These are phyloP conservation scores for Anodontia alba DNA, from an alignment of 2,888 invertebrate genomes.

Conservation along the genomic window DNA sequence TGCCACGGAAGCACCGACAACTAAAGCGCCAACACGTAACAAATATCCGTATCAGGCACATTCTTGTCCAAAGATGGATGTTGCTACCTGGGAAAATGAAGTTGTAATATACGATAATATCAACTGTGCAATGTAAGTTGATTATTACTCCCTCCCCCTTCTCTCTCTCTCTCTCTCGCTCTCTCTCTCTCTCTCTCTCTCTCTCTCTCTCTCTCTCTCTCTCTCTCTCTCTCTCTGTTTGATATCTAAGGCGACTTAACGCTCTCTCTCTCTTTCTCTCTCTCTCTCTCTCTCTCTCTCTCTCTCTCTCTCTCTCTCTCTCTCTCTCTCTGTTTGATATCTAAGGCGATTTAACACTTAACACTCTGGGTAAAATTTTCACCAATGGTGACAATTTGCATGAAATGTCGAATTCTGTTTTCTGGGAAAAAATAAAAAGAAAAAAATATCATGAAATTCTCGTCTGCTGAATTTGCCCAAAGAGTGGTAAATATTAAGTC, in stretches of 20 bases:
- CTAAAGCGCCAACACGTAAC: constrained; percentile 21
- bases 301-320: constrained; percentile 32
- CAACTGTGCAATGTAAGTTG: constrained; percentile 64
- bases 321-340: no score
- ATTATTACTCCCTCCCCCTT: background rate
- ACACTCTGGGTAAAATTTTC: no score
- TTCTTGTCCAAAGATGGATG: constrained; percentile 62
- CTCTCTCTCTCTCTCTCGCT: background rate
- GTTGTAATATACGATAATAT: constrained; percentile 63
- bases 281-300: constrained; percentile 29
- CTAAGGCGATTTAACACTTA: no score
- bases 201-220: background rate
- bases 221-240: no score
- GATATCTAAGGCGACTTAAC: background rate
- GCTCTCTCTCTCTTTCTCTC: no score
- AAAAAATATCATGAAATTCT: no score
- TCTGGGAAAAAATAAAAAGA: no score
- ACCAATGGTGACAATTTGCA: no score
- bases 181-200: background rate
- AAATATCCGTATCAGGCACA: constrained; percentile 54
- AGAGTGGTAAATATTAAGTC: no score
- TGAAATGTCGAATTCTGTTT: no score
- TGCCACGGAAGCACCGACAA: constrained; percentile 37
- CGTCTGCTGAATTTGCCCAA: no score
- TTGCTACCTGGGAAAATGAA: constrained; percentile 64